Evolutionary conservation across 2,797 vertebrate genomes (phyloP), one percentile per base, ranked within the genome.

Genomic region (Lagocephalus sceleratus): DNA sequence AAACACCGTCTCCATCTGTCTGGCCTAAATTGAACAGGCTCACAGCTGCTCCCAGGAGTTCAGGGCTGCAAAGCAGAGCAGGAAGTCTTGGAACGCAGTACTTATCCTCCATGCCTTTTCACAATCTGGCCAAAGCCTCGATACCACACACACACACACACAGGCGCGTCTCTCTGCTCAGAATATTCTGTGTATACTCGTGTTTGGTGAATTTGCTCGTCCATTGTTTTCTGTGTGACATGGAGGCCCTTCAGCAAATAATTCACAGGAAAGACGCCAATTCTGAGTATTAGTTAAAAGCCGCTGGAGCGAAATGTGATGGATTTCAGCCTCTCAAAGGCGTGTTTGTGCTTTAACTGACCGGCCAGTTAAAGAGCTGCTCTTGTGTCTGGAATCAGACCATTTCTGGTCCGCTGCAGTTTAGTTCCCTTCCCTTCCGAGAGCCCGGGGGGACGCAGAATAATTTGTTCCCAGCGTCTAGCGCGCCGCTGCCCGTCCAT

Each of bases 1-100:
- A 71, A 84, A 87, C 84, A 82, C 83, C 64, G 82, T 68, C 85
- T 88, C 85, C 86, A 85, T 88, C 87, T 89, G 85, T 84, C 83
- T 78, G 80, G 70, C 69, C 79, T 79, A 84, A 87, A 88, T 86
- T 88, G 85, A 86, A 85, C 87, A 82, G 86, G 75, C 79, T 82
- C 79, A 63, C 81, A 77, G 73, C 72, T 68, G 71, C 75, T 83
- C 81, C 71, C 85, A 57, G 69, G 83, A 79, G 86, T 83, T 78
- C 9, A 26, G 44, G 66, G 63, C 75, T 74, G 66, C 70, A 76
- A 84, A 80, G 69, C 66, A 47, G 68, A 71, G 54, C 66, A 57
- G 61, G 58, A 68, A 60, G 61, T 70, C 62, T 56, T 54, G 67
- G 59, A 82, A 62, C 19, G 3, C 40, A 69, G 63, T 54, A 26